These are phyloP conservation scores for Mythimna pallens DNA, from an alignment of 2,888 invertebrate genomes.

Conservation along the genomic window DNA sequence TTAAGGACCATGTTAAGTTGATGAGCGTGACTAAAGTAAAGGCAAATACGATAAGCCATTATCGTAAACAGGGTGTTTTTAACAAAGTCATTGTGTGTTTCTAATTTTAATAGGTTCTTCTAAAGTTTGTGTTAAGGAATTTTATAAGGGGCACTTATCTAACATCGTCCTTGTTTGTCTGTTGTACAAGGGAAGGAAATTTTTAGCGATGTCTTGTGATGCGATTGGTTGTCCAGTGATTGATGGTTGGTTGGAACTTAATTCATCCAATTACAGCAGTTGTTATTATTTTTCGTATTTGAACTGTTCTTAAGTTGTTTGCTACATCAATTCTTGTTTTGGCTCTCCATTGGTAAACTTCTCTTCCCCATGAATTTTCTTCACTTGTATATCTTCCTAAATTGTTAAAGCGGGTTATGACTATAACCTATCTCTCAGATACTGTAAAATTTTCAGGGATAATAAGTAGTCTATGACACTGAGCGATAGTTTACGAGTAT, in stretches of 20 bases:
- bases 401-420: no score
- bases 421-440: no score
- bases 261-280: neutral
- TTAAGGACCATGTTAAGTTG: conserved; percentile 25
- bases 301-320: neutral
- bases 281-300: neutral
- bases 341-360: neutral
- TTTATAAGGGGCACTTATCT: neutral
- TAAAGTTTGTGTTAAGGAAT: neutral
- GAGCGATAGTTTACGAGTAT: no score
- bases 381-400: neutral
- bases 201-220: no score
- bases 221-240: no score
- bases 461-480: no score
- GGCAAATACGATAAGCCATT: conserved; percentile 7
- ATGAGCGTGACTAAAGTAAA: conserved; percentile 42
- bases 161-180: neutral
- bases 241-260: no score
- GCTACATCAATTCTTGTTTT: neutral
- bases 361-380: neutral
- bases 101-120: conserved; percentile 2
- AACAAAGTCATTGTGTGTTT: conserved; percentile 2
- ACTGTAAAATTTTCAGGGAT: no score
- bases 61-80: conserved; percentile 10
- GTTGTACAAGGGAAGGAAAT: neutral